These are phyloP conservation scores for Carlito syrichta DNA, from an alignment of 2,113 vertebrate genomes.

Conservation along the genomic window DNA sequence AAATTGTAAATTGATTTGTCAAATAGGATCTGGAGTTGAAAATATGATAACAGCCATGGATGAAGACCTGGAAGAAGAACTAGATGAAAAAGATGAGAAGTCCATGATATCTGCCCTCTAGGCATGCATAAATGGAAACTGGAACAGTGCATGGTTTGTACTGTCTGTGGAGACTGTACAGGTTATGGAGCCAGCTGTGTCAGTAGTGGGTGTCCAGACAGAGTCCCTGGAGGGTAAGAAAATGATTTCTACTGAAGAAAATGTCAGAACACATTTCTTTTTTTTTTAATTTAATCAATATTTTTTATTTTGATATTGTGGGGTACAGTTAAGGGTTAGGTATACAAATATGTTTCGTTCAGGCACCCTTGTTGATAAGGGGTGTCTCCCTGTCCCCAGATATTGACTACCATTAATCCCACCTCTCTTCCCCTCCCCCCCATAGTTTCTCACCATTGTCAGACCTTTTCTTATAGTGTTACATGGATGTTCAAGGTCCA, in stretches of 20 bases:
- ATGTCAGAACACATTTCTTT: no score
- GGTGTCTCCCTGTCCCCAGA: no score
- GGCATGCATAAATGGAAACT: slow-evolving; percentile 99
- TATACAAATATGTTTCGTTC: no score
- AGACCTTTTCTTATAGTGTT: no score
- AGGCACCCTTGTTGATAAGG: no score
- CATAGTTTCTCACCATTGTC: no score
- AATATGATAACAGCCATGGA: slow-evolving; percentile 99
- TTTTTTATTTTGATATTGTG: no score
- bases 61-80: slow-evolving; percentile 97
- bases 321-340: no score
- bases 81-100: slow-evolving; percentile 98
- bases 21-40: slow-evolving; percentile 94
- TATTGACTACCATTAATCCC: no score
- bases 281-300: no score
- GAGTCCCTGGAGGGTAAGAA: slow-evolving; percentile 96
- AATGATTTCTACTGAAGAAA: background rate
- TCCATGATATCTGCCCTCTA: slow-evolving; percentile 99
- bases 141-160: slow-evolving; percentile 99
- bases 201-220: slow-evolving; percentile 96
- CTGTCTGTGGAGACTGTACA: slow-evolving; percentile 97
- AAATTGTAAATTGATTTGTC: slow-evolving; percentile 11
- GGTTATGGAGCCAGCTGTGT: slow-evolving; percentile 98
- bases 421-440: no score
- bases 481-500: no score